Evolutionary conservation across 2,797 vertebrate species (phyloP), one percentile per base, ranked within the genome.

Genomic region (Coregonus suidteri): DNA sequence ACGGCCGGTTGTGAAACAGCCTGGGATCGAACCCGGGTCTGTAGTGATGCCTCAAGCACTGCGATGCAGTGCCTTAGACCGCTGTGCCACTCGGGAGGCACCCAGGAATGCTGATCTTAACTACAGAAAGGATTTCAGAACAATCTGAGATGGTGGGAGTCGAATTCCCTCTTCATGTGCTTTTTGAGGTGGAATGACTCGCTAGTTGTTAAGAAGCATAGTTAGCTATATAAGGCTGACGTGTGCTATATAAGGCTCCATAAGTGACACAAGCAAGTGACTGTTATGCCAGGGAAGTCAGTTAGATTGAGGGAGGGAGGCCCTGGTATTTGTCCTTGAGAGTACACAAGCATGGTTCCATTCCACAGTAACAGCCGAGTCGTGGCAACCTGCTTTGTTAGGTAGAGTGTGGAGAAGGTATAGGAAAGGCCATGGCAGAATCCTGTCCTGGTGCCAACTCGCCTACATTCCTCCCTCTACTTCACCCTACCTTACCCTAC

Each of bases 391-490:
- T 73, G 79, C 70, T 82, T 69, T 11, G 77, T 69, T 69, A 75
- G 51, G 47, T 47, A 70, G 35, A 34, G 34, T 14, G 9, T 67
- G 37, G 6, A 51, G 59, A 20, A 25, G 41, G 77, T 64, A 25
- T 65, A 7, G 31, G 20, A 82, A 76, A 74, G 18, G 47, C n/a
- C 35, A 20, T 82, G 76, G 76, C 74, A 83, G 71, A 79, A 78
- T 84, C 72, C 69, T 85, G 83, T 77, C 47, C 15, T 6, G 69
- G 56, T 73, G 85, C 88, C 85, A 85, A 70, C 75, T 9, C 1
- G 78, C 80, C 85, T 71, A 52, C n/a, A 20, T 84, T 74, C 71
- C 20, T 25, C 59, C 20, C 59, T 30, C 4, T 9, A 25, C 59
- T 25, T 7, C 59, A 59, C 56, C 56, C 6, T 47, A 11, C 9